A percentile compares a stretch with the other conserved stretches of the same genome.
Evolutionary conservation across 2,888 invertebrate species (phyloP).

Genomic region (Rhopalosiphum nymphaeae): DNA sequence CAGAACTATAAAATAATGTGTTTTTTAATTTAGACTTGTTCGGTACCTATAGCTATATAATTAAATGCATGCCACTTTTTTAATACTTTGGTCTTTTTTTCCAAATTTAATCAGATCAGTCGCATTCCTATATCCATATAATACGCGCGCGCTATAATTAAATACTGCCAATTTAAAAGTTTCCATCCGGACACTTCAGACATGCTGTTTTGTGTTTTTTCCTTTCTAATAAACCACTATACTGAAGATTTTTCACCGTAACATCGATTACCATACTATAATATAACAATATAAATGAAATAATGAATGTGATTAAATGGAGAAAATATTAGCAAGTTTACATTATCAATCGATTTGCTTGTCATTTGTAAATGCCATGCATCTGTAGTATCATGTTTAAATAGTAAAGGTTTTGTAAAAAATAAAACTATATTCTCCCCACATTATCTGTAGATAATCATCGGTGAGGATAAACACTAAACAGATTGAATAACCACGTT

Average conservation of each 20-base stretch:
- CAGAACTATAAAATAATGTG: slow-evolving; percentile 41
- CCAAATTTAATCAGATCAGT: not conserved
- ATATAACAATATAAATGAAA: not conserved
- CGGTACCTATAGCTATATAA: not conserved
- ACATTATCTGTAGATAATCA: not conserved
- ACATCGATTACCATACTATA: not conserved
- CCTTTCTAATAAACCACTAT: not conserved
- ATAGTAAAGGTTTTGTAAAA: not conserved
- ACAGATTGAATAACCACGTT: not conserved
- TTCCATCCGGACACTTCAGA: not conserved
- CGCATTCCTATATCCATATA: not conserved
- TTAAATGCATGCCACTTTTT: not conserved
- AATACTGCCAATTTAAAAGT: not conserved
- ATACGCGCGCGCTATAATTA: not conserved
- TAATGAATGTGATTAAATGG: not conserved
- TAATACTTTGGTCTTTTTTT: not conserved
- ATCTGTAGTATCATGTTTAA: not conserved
- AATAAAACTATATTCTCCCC: not conserved
- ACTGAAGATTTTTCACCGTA: not conserved
- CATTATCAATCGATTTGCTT: not conserved
- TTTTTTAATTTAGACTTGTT: not conserved
- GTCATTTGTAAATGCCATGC: not conserved
- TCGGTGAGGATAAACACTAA: not conserved
- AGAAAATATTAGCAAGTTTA: not conserved
- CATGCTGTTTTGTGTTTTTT: slow-evolving; percentile 3